Base-by-base conservation (phyloP, 2,888 invertebrate species). In the Seira sanloemensis region DNA sequence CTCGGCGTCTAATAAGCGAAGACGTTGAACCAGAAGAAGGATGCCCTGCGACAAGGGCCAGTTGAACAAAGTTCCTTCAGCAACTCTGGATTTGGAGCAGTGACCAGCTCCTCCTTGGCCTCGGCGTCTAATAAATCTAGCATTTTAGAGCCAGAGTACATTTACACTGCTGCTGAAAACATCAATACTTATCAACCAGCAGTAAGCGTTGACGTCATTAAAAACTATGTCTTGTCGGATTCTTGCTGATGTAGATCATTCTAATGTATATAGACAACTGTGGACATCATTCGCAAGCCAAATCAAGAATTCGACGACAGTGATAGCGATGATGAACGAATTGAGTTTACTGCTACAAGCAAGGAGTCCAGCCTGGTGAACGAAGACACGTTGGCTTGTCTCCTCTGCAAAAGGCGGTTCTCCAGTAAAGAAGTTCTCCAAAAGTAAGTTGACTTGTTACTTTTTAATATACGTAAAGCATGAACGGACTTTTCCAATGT, bases 381-480 rank as follows among this genome's bases (percentile, higher is more conserved):
- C 91, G 97, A 96, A 94, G 93, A 93, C 0, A 98, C 97, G 91
- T 92, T 98, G 67, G 97, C 98, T 0, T 99, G 99, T 90, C 92
- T 98, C 23, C 92, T 99, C 12, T 99, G 99, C 91, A 98, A 98
- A 91, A 93, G 99, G 72, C 97, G 97, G 90, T 98, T 99, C 91
- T 96, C 96, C 0, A 97, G 96, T 19, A 93, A 94, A 71, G 99
- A 99, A 83, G 96, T 96, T 0, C 92, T 99, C 16, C 93, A 94
- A 9, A 97, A 90, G 90, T 90, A 87, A 87, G 88, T 76, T 25
- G 27, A n/a, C n/a, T n/a, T n/a, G n/a, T n/a, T n/a, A n/a, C n/a
- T n/a, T n/a, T n/a, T n/a, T n/a, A n/a, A n/a, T n/a, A n/a, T n/a
- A n/a, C n/a, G n/a, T n/a, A n/a, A n/a, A n/a, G n/a, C n/a, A n/a